These are phyloP conservation scores for Nothura maculosa DNA, from an alignment of 2,797 vertebrate genomes.

Conservation along the genomic window DNA sequence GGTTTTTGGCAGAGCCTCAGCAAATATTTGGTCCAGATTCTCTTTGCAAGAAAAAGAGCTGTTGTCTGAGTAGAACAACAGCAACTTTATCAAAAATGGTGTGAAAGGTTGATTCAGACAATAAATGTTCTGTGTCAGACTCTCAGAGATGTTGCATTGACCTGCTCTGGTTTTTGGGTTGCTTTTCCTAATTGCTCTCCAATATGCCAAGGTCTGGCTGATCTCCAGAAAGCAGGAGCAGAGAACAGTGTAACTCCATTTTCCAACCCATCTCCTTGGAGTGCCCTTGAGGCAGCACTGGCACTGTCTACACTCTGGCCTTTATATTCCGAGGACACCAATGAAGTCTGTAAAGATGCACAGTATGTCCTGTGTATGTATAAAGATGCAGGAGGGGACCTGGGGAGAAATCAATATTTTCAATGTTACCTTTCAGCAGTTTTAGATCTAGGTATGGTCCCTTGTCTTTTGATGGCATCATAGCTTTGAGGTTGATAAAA, in stretches of 20 bases:
- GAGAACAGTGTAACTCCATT: not conserved
- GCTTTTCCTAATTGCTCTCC: slow-evolving; percentile 40
- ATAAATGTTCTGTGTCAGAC: not conserved
- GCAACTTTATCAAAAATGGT: slow-evolving; percentile 14
- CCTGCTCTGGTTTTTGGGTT: slow-evolving; percentile 31
- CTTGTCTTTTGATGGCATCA: not conserved
- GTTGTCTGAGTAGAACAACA: not conserved
- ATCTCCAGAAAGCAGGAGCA: not conserved
- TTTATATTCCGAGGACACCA: not conserved
- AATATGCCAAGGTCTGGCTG: slow-evolving; percentile 28
- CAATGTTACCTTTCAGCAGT: not conserved
- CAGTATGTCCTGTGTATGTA: accelerated
- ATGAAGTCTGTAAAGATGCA: not conserved
- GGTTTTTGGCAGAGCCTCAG: not conserved
- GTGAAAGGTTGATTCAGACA: slow-evolving; percentile 45
- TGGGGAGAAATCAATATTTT: slow-evolving; percentile 4
- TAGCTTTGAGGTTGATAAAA: slow-evolving; percentile 4
- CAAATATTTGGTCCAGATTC: slow-evolving; percentile 8
- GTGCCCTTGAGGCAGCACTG: not conserved
- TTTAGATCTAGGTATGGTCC: not conserved
- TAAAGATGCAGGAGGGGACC: not conserved
- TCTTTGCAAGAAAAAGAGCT: slow-evolving; percentile 2
- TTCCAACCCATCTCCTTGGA: slow-evolving; percentile 29
- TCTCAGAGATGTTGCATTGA: slow-evolving; percentile 30
- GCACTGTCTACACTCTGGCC: not conserved